phyloP scores from a whole-genome alignment of 2,888 invertebrate genomes.

The Trilocha varians region DNA sequence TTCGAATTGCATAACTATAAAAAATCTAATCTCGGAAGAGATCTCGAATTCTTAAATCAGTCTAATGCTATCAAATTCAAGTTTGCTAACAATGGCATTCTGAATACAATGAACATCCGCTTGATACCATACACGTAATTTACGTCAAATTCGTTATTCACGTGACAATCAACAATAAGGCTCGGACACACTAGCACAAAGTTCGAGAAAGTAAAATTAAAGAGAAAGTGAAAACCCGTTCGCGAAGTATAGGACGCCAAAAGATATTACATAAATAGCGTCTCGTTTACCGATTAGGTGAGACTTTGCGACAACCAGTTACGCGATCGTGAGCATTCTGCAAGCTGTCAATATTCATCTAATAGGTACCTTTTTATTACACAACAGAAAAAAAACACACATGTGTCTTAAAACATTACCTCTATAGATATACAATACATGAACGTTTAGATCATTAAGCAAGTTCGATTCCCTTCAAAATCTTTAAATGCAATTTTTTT shows the following conservation, averaged over 20 bases:
- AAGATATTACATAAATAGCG: conserved; percentile 51
- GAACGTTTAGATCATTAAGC: too few relatives aligned
- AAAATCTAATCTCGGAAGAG: not conserved
- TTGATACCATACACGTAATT: conserved; percentile 11
- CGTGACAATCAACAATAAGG: conserved; percentile 4
- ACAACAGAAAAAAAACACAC: too few relatives aligned
- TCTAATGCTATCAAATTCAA: not conserved
- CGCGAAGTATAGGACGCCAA: conserved; percentile 36
- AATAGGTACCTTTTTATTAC: too few relatives aligned
- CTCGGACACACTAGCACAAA: conserved; percentile 31
- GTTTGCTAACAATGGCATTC: not conserved
- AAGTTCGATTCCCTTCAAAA: too few relatives aligned
- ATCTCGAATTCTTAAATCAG: not conserved
- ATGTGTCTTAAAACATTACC: too few relatives aligned
- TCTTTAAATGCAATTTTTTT: too few relatives aligned
- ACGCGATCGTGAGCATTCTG: not conserved
- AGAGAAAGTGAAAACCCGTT: conserved; percentile 60
- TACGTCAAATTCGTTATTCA: conserved; percentile 4
- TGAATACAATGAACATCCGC: conserved; percentile 2
- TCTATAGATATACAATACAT: too few relatives aligned
- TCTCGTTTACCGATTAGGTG: conserved; percentile 52
- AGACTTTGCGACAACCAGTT: conserved; percentile 26
- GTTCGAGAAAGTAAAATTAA: conserved; percentile 56
- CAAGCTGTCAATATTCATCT: conserved; percentile 9
- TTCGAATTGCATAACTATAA: not conserved